Evolutionary conservation across 2,113 vertebrate genomes (phyloP).

Genomic region (Choloepus hoffmanni): DNA sequence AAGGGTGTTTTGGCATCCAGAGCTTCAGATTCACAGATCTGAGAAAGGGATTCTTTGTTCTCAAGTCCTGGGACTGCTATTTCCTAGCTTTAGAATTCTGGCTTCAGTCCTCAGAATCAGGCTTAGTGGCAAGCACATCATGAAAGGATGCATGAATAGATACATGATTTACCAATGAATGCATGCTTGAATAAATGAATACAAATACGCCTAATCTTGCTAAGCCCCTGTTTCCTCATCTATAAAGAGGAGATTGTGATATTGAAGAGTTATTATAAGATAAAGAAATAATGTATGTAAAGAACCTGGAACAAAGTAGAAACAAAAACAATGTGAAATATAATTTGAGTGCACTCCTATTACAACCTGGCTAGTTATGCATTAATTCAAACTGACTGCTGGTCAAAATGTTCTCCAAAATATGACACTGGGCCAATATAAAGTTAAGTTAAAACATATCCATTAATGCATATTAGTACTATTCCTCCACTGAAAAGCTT

Average conservation of each 20-base stretch:
- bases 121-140: background rate
- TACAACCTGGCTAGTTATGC: background rate
- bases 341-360: background rate
- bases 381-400: background rate
- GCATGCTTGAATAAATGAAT: background rate
- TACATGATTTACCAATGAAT: background rate
- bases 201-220: background rate
- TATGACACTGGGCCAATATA: background rate
- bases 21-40: background rate
- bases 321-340: constrained; percentile 7
- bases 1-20: background rate
- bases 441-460: background rate
- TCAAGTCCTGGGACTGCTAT: background rate
- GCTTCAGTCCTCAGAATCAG: background rate
- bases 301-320: background rate
- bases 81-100: background rate
- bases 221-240: background rate
- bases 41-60: background rate
- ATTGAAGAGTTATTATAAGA: background rate
- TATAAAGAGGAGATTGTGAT: background rate
- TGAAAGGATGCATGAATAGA: background rate
- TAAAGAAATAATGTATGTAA: background rate
- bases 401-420: background rate
- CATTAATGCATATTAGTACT: background rate
- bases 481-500: background rate